phyloP scores from a whole-genome alignment of 2,113 vertebrate species.

The Eclectus roratus region DNA sequence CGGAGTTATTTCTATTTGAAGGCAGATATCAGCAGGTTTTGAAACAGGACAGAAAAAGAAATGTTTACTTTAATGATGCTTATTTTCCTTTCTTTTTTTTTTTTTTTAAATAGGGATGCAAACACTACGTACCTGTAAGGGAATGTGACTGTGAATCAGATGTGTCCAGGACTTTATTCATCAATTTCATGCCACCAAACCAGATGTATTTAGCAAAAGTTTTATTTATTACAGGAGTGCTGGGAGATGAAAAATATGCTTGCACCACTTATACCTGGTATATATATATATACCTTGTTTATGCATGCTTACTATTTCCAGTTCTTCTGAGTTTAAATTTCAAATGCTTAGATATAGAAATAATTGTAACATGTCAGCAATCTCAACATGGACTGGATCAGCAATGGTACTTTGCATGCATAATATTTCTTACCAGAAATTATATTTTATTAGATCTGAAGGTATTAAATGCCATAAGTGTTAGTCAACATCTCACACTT shows the following conservation, averaged over 20 bases:
- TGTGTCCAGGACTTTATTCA: neutral
- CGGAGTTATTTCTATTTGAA: slow-evolving; percentile 3
- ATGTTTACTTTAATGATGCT: neutral
- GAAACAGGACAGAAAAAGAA: neutral
- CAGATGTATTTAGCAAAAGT: neutral
- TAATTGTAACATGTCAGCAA: neutral
- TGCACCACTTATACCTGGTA: neutral
- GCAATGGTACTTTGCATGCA: neutral
- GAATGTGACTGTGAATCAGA: neutral
- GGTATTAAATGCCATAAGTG: neutral
- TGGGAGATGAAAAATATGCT: neutral
- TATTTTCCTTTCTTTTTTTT: neutral
- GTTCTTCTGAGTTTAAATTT: slow-evolving; percentile 46
- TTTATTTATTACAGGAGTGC: neutral
- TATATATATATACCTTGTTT: slow-evolving; percentile 32
- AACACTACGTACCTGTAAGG: neutral
- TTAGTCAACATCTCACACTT: neutral
- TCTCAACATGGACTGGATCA: neutral
- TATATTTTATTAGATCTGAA: neutral
- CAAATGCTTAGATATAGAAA: slow-evolving; percentile 12
- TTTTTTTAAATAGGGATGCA: neutral
- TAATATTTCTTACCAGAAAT: neutral
- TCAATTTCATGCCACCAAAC: neutral
- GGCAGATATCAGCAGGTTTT: slow-evolving; percentile 10
- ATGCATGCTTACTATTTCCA: slow-evolving; percentile 7